Base-by-base conservation (phyloP, 2,797 vertebrate genomes). In the Sebastes itinus region DNA sequence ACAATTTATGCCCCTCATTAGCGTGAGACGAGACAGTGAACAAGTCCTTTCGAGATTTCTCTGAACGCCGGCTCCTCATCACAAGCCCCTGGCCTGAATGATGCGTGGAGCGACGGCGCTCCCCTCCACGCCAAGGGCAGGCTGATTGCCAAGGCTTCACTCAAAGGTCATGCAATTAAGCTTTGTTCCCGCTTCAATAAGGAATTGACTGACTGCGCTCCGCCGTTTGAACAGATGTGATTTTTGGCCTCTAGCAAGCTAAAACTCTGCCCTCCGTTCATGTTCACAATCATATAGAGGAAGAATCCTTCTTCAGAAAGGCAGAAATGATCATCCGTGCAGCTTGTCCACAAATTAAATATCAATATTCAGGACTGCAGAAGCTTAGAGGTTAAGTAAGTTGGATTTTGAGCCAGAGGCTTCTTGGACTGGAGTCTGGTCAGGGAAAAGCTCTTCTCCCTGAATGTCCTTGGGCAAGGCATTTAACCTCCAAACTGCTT, bases 81-180 rank as follows among this genome's bases (percentile, higher is more conserved):
- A 83, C 85, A 59, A 78, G 85, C 71, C 80, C 54, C 69, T 63
- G 87, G 93, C 82, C 92, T 88, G 85, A 87, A 92, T 76, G 89
- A 86, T 60, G 84, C 42, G 71, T 55, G 77, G 84, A 87, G 85
- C 56, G 60, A 64, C 54, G 76, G 74, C 55, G 10, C 73, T 77
- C 86, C 75, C 86, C 87, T 84, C 88, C 88, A 88, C 64, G 72
- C 92, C 93, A 90, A 92, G 88, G 91, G 90, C 91, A 90, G 89
- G 89, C 85, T 88, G 90, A 91, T 91, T 91, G 91, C 92, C 91
- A 90, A 81, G 68, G 81, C 87, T 89, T 87, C 84, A 71, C 86
- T 91, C 89, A 91, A 93, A 94, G 93, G 93, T 94, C 93, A 93
- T 38, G 89, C 88, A 90, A 93, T 94, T 93, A 93, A 81, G 93